Evolutionary conservation across 2,113 vertebrate genomes (phyloP), one percentile per base, ranked within the genome.

Genomic region (Anarhynchus alexandrinus): DNA sequence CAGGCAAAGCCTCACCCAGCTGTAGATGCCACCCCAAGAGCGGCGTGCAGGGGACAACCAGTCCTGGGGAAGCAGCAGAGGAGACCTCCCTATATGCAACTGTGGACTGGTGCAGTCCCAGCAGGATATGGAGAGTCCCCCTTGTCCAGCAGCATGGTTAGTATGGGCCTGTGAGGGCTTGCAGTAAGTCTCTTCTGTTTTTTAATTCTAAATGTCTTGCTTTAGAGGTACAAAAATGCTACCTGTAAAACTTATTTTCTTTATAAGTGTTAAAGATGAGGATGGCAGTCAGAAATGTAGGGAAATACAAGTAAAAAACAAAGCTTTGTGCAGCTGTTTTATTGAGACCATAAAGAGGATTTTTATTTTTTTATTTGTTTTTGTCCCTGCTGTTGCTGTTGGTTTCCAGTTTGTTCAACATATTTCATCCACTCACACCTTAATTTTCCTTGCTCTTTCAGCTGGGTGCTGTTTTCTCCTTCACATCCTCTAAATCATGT

Each of bases 381-480:
- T 82, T 71, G 30, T 55, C 23, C 1, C 0, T 1, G 0, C 5
- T 32, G 8, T 42, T 1, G 6, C 10, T 49, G 16, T 23, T 70
- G 30, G 15, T 74, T 78, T 78, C 64, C 9, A 29, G 22, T 78
- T 88, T 5, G 6, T 69, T 43, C 29, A 5, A 2, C 23, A 22
- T 29, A 8, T 70, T 81, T 54, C 42, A 45, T 83, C 42, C 17
- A 11, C 19, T 62, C 14, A 4, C 4, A 18, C 22, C 25, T 62
- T 54, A 42, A 20, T 65, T 87, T 90, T 59, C 34, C n/a, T 70
- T 70, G 32, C 10, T 55, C 9, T 85, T 93, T 82, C 6, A 34
- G 13, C n/a, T 54, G 49, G 27, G 15, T 58, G 55, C 26, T 83
- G 3, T 36, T 3, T 36, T 88, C 30, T 78, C 27, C 52, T 58